These are phyloP conservation scores for Drosophila mojavensis DNA, from an alignment of 1,140 invertebrate genomes.

Conservation along the genomic window DNA sequence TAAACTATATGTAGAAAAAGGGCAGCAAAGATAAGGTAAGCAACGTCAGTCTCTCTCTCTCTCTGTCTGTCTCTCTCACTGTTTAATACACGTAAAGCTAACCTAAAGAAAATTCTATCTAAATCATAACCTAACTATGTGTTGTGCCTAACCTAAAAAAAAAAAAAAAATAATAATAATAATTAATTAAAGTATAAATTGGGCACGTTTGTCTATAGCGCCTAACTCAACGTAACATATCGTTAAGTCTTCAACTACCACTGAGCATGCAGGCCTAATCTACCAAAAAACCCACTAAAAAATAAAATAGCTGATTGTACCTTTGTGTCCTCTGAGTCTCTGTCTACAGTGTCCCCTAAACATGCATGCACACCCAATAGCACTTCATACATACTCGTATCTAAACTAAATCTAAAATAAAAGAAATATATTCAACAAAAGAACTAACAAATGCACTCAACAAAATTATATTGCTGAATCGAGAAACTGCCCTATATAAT, in stretches of 20 bases:
- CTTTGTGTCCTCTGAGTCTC: conserved; percentile 6
- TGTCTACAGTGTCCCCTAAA: conserved; percentile 6
- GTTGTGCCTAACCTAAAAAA: conserved; percentile 55
- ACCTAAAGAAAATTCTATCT: conserved; percentile 20
- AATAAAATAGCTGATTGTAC: background rate
- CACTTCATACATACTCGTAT: conserved; percentile 39
- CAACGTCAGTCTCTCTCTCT: conserved; percentile 54
- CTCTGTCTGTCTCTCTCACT: conserved; percentile 38
- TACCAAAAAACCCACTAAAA: conserved; percentile 12
- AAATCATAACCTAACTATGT: conserved; percentile 52
- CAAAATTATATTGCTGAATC: conserved; percentile 18
- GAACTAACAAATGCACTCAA: conserved; percentile 41
- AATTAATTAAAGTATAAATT: conserved; percentile 18
- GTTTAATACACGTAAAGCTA: conserved; percentile 39
- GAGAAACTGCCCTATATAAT: conserved; percentile 21
- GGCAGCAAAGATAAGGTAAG: conserved; percentile 93
- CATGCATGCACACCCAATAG: conserved; percentile 34
- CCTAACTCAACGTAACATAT: conserved; percentile 48
- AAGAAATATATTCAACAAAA: background rate
- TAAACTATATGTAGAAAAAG: conserved; percentile 88
- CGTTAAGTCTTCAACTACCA: conserved; percentile 25
- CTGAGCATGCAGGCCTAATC: conserved; percentile 34
- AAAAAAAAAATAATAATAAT: no score
- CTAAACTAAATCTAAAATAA: conserved; percentile 21
- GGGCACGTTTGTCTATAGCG: conserved; percentile 66